These are phyloP conservation scores for Sebastes fasciatus DNA, from an alignment of 2,113 vertebrate species.

Conservation along the genomic window DNA sequence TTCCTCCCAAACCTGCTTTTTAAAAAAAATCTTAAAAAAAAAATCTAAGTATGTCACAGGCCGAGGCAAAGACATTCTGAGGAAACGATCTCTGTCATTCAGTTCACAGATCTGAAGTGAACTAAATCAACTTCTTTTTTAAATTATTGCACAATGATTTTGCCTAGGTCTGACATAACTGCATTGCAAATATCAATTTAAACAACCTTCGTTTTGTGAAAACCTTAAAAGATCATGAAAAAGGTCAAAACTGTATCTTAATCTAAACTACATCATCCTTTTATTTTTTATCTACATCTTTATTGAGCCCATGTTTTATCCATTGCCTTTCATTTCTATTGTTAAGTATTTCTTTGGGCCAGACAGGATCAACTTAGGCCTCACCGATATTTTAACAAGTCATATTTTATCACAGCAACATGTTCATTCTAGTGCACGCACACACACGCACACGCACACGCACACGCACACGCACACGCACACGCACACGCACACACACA, in stretches of 20 bases:
- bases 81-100: not conserved
- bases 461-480: not conserved
- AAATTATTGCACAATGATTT: not conserved
- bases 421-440: not conserved
- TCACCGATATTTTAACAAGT: not conserved
- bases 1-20: slow-evolving; percentile 25
- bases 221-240: not conserved
- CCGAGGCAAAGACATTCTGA: slow-evolving; percentile 27
- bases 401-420: slow-evolving; percentile 10
- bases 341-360: not conserved
- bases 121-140: not conserved
- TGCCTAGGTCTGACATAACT: not conserved
- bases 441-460: no score
- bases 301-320: slow-evolving; percentile 1
- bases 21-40: not conserved
- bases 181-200: not conserved
- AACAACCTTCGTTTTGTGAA: slow-evolving; percentile 1
- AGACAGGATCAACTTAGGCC: not conserved
- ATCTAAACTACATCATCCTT: slow-evolving; percentile 6
- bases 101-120: not conserved
- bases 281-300: not conserved
- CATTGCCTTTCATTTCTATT: slow-evolving; percentile 32
- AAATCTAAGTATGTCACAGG: not conserved
- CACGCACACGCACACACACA: slow-evolving; percentile 2
- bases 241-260: not conserved